Evolutionary conservation across 2,797 vertebrate genomes (phyloP), one percentile per base, ranked within the genome.

Genomic region (Propithecus deckenii): DNA sequence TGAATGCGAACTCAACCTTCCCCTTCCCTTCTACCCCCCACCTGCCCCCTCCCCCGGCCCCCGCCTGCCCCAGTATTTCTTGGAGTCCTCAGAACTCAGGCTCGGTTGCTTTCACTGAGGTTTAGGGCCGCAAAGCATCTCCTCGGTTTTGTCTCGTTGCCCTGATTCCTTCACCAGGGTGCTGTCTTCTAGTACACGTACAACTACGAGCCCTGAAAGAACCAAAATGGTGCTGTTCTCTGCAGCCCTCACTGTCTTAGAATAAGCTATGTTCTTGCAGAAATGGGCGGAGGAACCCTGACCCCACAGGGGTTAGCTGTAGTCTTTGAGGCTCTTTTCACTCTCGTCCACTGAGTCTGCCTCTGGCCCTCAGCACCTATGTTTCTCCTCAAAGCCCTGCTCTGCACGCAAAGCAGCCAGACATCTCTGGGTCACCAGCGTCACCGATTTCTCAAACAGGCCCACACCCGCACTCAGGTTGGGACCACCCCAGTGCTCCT

Each of bases 401-500:
- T 84, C n/a, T 48, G 28, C 18, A 7, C 30, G 17, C 50, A 83
- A 43, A 78, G 59, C n/a, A 0, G 18, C 90, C 86, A 96, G 90
- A 61, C 38, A 2, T 75, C 74, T 48, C 55, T 38, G 63, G 25
- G 48, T 81, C 48, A 17, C 65, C 67, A 46, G 48, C 65, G 61
- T 94, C 41, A 9, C 41, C 86, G 57, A 28, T 88, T 86, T 86
- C 67, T 96, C 78, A n/a, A 48, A 75, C 79, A 93, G 93, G 41
- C 74, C 22, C 91, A 50, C 92, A 67, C 83, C 30, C 91, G 43
- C 92, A 57, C 18, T 55, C 1, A 13, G 55, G 28, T 55, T 30
- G 22, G 61, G 96, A 95, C 97, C 97, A 98, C 97, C 95, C 86
- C 25, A 50, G 93, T 41, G 59, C 18, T 65, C 65, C 83, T 91